Percentiles rank a stretch among this genome's conserved stretches.
Conservation (phyloP, 2,888 invertebrate genomes). For the Ypsolopha sequella region DNA sequence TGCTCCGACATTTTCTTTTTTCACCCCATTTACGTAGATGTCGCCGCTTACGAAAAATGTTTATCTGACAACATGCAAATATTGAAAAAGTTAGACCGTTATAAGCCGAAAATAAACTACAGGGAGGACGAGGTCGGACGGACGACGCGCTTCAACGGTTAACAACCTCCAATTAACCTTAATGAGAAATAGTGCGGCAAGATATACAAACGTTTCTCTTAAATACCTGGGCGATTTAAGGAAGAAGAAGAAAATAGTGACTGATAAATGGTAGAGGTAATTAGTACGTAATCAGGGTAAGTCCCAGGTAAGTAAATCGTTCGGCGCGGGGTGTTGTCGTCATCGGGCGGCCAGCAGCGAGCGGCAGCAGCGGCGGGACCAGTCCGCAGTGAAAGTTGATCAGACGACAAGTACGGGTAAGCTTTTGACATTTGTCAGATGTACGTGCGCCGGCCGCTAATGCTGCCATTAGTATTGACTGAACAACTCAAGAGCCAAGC, state of each 20-base stretch:
- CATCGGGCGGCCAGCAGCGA: not conserved
- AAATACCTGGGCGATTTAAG: no score
- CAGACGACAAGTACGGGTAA: slow-evolving; percentile 11
- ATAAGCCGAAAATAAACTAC: no score
- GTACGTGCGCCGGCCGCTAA: slow-evolving; percentile 28
- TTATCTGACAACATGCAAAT: no score
- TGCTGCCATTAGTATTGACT: slow-evolving; percentile 16
- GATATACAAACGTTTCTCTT: not conserved
- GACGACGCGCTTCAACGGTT: not conserved
- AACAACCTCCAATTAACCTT: slow-evolving; percentile 4
- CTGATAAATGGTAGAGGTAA: not conserved
- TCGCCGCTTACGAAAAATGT: no score
- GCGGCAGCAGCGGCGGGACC: slow-evolving; percentile 13
- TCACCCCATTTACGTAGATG: no score
- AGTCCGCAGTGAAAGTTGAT: slow-evolving; percentile 46
- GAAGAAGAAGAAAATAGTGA: not conserved
- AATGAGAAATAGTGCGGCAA: slow-evolving; percentile 2
- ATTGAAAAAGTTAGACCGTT: no score
- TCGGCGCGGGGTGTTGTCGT: not conserved
- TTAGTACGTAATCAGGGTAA: not conserved
- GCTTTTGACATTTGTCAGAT: slow-evolving; percentile 35
- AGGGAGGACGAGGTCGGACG: no score
- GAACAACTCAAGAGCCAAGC: not conserved
- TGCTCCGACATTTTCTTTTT: no score
- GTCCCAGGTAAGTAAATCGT: not conserved